phyloP scores from a whole-genome alignment of 1,140 invertebrate species.

The Cyphomyrmex costatus region DNA sequence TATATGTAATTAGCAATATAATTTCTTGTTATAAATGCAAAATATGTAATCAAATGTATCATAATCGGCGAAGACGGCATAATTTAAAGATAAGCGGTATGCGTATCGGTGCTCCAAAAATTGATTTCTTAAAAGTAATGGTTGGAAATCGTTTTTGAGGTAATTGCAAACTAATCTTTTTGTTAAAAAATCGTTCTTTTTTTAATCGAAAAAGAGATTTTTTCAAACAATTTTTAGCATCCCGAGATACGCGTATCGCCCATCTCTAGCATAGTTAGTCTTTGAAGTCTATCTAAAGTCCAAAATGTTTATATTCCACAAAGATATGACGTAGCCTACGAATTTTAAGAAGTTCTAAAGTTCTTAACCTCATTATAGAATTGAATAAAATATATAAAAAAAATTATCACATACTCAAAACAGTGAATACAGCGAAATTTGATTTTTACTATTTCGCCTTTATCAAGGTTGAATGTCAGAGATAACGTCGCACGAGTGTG shows the following conservation, averaged over 20 bases:
- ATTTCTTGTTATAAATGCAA: background rate
- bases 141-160: too few species aligned
- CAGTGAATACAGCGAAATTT: background rate
- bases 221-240: too few species aligned
- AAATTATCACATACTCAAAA: background rate
- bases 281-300: background rate
- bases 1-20: background rate
- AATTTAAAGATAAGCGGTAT: too few species aligned
- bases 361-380: background rate
- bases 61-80: background rate
- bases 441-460: background rate
- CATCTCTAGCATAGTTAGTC: too few species aligned
- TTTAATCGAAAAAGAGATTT: too few species aligned
- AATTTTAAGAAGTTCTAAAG: background rate
- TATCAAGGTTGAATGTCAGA: constrained; percentile 14
- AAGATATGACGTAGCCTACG: background rate
- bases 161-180: too few species aligned
- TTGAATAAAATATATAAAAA: background rate
- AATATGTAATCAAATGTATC: background rate
- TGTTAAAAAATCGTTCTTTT: too few species aligned
- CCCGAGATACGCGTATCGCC: too few species aligned
- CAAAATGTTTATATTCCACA: background rate
- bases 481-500: background rate
- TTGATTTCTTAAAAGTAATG: too few species aligned
- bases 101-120: too few species aligned